Evolutionary conservation across 2,113 vertebrate species (phyloP), one percentile per base, ranked within the genome.

Genomic region (Pontoporia blainvillei): DNA sequence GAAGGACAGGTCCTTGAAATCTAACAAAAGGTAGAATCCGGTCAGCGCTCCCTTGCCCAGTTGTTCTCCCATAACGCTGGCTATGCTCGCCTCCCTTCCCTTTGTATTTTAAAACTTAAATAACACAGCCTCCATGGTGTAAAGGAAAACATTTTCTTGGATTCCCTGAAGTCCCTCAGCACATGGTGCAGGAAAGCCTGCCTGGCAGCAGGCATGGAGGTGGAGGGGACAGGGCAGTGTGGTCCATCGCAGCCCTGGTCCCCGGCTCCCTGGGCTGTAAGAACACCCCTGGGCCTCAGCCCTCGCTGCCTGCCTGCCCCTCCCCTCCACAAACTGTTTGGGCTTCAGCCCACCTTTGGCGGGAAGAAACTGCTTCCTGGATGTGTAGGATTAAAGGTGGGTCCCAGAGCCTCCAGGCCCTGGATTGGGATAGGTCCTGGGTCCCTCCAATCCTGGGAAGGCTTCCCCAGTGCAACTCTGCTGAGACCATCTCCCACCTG

Each of bases 81-180:
- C 39, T 76, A 2, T n/a, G n/a, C 17, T 46, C 75, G 29, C 27
- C n/a, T 39, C 18, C 52, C 83, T 59, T 49, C 34, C 41, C 36
- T 2, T 15, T 82, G 29, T 52, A n/a, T 62, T 90, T 87, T 83
- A 21, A 86, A 49, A 71, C 91, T 36, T 81, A 71, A 79, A 69
- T 31, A 73, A 78, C 39, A 5, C 49, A 83, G 89, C 15, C 59
- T 90, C 34, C 52, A 49, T 23, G 23, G 49, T 66, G 21, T 49
- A 31, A 83, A 29, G 57, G 49, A 78, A 62, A 39, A 61, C 23
- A 20, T 29, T 34, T 64, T 86, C 73, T 79, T 34, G n/a, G 34
- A 23, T 83, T 78, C 73, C 66, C 62, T 31, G 44, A 34, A 54
- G 39, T 5, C 34, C 52, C 46, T 81, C 11, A 2, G 71, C 18